These are phyloP conservation scores for Chroicocephalus ridibundus DNA, from an alignment of 2,113 vertebrate genomes.

Conservation along the genomic window DNA sequence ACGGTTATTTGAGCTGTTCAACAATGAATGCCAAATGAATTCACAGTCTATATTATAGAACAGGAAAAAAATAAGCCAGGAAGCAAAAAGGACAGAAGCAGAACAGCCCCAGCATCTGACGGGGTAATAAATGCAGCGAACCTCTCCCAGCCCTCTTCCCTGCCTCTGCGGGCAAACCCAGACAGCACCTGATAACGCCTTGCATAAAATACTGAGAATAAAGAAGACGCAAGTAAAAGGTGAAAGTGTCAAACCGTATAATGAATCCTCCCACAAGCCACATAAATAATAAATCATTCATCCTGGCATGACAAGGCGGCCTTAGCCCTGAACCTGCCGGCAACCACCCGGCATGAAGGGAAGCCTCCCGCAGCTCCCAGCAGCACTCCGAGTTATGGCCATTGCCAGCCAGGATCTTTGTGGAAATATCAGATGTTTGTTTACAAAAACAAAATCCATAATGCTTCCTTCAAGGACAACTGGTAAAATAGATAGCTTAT, in stretches of 20 bases:
- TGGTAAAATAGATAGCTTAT: background rate
- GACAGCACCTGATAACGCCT: background rate
- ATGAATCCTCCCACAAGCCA: background rate
- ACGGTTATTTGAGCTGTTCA: background rate
- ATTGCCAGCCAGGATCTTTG: rapidly evolving
- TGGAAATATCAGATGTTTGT: background rate
- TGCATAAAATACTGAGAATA: background rate
- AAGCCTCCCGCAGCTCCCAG: rapidly evolving
- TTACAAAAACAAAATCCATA: background rate
- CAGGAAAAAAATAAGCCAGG: background rate
- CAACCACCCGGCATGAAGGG: rapidly evolving
- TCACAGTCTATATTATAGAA: background rate
- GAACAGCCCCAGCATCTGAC: rapidly evolving
- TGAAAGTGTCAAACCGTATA: rapidly evolving
- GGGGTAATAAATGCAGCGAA: rapidly evolving
- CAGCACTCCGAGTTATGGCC: background rate
- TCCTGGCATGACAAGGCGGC: rapidly evolving
- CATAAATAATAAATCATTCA: background rate
- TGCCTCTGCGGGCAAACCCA: rapidly evolving
- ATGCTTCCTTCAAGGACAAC: background rate
- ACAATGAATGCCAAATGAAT: background rate
- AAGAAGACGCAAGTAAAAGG: background rate
- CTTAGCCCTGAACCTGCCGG: background rate
- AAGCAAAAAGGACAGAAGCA: background rate
- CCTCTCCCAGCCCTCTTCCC: background rate